These are phyloP conservation scores for Podocnemis expansa DNA, from an alignment of 2,113 vertebrate genomes.

Conservation along the genomic window DNA sequence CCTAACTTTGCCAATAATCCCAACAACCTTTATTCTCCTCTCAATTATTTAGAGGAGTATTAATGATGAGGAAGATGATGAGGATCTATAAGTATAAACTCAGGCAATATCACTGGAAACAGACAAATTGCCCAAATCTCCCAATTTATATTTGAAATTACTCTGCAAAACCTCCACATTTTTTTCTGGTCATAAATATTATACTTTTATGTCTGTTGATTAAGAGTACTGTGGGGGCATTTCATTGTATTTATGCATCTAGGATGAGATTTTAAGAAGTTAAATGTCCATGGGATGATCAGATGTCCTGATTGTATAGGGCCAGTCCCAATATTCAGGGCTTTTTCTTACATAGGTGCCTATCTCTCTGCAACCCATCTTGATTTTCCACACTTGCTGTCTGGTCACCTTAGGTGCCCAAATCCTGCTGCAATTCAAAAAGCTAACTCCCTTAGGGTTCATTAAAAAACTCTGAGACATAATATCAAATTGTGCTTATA, in stretches of 20 bases:
- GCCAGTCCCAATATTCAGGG: too few relatives aligned
- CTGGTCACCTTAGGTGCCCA: neutral
- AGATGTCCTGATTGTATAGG: too few relatives aligned
- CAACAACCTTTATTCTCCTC: too few relatives aligned
- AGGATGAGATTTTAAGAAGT: neutral
- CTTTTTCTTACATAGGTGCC: too few relatives aligned
- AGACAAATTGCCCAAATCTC: neutral
- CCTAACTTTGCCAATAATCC: too few relatives aligned
- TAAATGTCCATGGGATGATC: neutral
- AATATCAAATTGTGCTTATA: neutral
- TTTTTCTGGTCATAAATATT: neutral
- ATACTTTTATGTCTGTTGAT: neutral
- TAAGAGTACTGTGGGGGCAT: neutral
- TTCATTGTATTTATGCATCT: neutral
- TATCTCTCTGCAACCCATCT: too few relatives aligned
- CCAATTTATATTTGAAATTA: neutral
- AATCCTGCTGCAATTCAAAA: neutral
- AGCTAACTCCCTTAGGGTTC: neutral
- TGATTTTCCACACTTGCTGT: too few relatives aligned
- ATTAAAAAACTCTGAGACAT: neutral
- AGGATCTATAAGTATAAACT: too few relatives aligned
- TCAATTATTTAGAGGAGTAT: too few relatives aligned
- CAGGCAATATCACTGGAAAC: neutral
- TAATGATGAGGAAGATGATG: too few relatives aligned
- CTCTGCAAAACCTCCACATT: neutral